Evolutionary conservation across 2,113 vertebrate genomes (phyloP), one percentile per base, ranked within the genome.

Genomic region (Myanophis thanlyinensis): DNA sequence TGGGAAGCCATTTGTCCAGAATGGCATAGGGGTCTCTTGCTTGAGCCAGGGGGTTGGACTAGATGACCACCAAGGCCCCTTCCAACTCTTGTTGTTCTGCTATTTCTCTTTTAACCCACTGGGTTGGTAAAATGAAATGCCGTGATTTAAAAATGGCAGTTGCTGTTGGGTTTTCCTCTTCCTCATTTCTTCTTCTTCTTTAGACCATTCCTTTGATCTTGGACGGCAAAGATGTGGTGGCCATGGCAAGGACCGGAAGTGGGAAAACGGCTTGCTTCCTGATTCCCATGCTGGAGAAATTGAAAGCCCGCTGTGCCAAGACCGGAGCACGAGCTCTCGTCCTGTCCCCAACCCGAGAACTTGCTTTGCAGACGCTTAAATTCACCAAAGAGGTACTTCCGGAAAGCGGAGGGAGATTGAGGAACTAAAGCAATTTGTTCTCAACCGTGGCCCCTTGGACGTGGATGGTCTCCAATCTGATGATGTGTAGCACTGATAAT

Each of bases 241-340:
- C 99, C 0, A 99, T 99, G 99, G 99, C 99, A 0, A 97, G 99
- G 93, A 99, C 99, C 0, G 99, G 99, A 92, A 99, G 99, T 0
- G 99, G 99, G 87, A 99, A 99, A 97, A 99, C 99, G 0, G 99
- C 99, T 1, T 99, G 99, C 5, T 99, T 99, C 97, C 97, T 99
- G 91, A 96, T 99, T 25, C 99, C 99, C 67, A 98, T 99, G 99
- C 99, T 99, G 2, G 99, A 99, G 97, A 98, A 97, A 93, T 98
- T 99, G 84, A 99, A 99, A 97, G 97, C 97, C 0, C 98, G 95
- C 90, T 98, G 98, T 5, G 98, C 98, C 89, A 98, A 99, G 95
- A 98, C 98, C 0, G 99, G 99, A 22, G 98, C 98, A 1, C 97
- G 99, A 0, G 99, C 98, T 51, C 98, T 99, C 5, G 44, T 99